Base-by-base conservation (phyloP, 2,888 invertebrate species). In the Pecten maximus region DNA sequence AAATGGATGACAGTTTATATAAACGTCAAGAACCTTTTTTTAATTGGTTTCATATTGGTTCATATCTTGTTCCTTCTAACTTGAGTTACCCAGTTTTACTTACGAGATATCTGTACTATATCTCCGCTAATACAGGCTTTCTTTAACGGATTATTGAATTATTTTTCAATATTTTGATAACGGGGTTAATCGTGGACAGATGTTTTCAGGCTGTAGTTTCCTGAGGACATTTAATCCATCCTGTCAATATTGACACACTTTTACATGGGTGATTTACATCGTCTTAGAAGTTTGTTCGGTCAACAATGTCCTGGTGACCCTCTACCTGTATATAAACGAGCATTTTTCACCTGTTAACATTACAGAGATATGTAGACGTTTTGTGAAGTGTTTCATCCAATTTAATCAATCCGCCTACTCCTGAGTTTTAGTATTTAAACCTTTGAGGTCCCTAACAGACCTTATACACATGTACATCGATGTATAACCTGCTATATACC, bases 101-200 rank as follows among this genome's bases (percentile, higher is more conserved):
- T n/a, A n/a, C n/a, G n/a, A n/a, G n/a, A n/a, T n/a, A n/a, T n/a
- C n/a, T n/a, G n/a, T n/a, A n/a, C n/a, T n/a, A n/a, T n/a, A n/a
- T n/a, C n/a, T n/a, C n/a, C n/a, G 16, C 23, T 74, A 28, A 10
- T 28, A 35, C 74, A 28, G 0, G 74, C 10, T 74, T 35, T 28
- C 28, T 8, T 74, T 28, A 28, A 35, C 10, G 74, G 74, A 74
- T 74, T 74, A 74, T 28, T 60, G 60, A 28, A 60, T 28, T 74
- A 74, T 74, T 12, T 12, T 74, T 74, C 74, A 74, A 74, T 74
- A 74, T 74, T 74, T 74, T 74, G 74, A 74, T 74, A 74, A 28
- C 74, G 2, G 28, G 10, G 74, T 28, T 74, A 74, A 74, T 74
- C 74, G 2, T 35, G 2, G 74, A 74, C 74, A 74, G 74, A 74